A percentile compares a stretch with the other conserved stretches of the same genome.
Evolutionary conservation across 1,140 invertebrate species (phyloP).

Genomic region (Lanistes nyassanus): DNA sequence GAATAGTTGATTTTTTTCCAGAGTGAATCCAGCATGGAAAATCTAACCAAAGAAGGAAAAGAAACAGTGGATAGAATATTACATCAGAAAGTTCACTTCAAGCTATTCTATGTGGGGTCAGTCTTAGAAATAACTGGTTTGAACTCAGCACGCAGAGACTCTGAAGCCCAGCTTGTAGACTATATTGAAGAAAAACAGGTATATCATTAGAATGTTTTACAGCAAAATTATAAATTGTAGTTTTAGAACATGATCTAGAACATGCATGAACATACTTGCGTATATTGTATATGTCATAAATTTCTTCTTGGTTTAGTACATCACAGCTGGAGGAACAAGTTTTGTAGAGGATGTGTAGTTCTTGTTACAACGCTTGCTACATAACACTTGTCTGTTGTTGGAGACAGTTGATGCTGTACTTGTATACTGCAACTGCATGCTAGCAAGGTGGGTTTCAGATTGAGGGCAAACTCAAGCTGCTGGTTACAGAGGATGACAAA

Average conservation of each 20-base stretch:
- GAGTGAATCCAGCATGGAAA: slow-evolving; percentile 38
- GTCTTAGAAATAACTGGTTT: slow-evolving; percentile 44
- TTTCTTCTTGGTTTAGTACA: too few relatives aligned
- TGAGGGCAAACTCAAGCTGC: slow-evolving; percentile 53
- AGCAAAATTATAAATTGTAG: background rate
- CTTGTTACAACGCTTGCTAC: too few relatives aligned
- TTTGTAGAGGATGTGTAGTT: too few relatives aligned
- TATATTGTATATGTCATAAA: background rate
- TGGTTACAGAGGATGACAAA: slow-evolving; percentile 52
- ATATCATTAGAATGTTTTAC: background rate
- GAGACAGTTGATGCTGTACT: background rate
- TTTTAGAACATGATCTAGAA: slow-evolving; percentile 4
- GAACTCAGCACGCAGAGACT: slow-evolving; percentile 46
- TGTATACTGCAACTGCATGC: too few relatives aligned
- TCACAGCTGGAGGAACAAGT: too few relatives aligned
- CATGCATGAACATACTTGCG: background rate
- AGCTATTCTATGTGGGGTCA: slow-evolving; percentile 49
- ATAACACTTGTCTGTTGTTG: too few relatives aligned
- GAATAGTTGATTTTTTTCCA: slow-evolving; percentile 17
- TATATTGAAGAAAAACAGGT: slow-evolving; percentile 56
- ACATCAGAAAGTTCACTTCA: slow-evolving; percentile 37
- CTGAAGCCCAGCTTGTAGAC: slow-evolving; percentile 54
- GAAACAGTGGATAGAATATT: slow-evolving; percentile 41
- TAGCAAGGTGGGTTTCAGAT: slow-evolving; percentile 41
- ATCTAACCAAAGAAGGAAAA: slow-evolving; percentile 35